Base-by-base conservation (phyloP, 1,140 invertebrate species). In the Ganaspis sp. region DNA sequence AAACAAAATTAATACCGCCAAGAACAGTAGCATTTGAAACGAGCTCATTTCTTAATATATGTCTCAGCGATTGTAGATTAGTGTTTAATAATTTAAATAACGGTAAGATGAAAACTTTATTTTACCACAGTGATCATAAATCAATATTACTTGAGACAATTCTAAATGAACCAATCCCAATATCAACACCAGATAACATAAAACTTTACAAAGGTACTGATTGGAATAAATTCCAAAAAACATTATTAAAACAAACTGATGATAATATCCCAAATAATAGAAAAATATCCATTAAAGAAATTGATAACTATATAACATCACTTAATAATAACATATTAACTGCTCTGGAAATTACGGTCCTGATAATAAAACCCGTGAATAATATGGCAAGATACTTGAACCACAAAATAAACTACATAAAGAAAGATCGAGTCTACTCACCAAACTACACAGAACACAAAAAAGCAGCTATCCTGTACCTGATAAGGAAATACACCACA, bases 61-160 rank as follows among this genome's bases (percentile, higher is more conserved):
- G 74, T 70, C 9, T 76, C 0, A 4, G 40, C 0, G 74, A 74
- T 15, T n/a, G 19, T 6, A 69, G 70, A 42, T 0, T 77, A 8
- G 19, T 49, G 0, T 54, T 73, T 5, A 26, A 23, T 0, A 71
- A 74, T 15, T 2, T 72, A 1, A 72, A n/a, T 1, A 15, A 72
- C 15, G 6, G 1, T 1, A 71, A 37, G 40, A 45, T 79, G 12
- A 53, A 26, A 11, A 29, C 71, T 1, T 11, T 71, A 0, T 9
- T 64, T 11, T 17, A 69, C 9, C 42, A 75, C 12, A 79, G 73
- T 40, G 70, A 79, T 29, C 73, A 79, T 19, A 72, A 73, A 6
- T 54, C 70, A 12, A 26, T 79, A 29, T 9, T 15, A 26, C 4
- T 34, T 37, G 0, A 21, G 2, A 0, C 23, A 73, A 15, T 19